phyloP scores from a whole-genome alignment of 2,113 vertebrate species.

The Peromyscus californicus region DNA sequence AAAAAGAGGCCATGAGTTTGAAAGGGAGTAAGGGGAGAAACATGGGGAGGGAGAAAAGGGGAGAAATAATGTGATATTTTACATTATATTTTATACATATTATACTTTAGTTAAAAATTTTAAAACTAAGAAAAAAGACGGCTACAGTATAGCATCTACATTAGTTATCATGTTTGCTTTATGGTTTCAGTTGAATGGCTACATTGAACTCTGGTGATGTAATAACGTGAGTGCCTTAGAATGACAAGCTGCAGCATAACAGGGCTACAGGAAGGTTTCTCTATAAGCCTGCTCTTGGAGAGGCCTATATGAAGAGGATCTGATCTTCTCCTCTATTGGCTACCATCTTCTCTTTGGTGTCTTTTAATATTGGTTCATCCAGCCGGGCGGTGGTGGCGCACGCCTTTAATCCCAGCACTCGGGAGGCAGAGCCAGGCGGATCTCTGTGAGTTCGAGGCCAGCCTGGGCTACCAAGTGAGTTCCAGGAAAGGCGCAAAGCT shows the following conservation, averaged over 20 bases:
- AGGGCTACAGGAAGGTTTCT: not conserved
- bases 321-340: not conserved
- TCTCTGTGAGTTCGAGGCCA: too few species aligned
- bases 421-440: too few species aligned
- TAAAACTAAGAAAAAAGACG: not conserved
- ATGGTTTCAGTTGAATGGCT: not conserved
- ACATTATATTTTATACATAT: too few species aligned
- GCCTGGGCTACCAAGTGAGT: too few species aligned
- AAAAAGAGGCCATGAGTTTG: not conserved
- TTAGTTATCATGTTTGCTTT: constrained; percentile 44
- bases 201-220: not conserved
- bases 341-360: not conserved
- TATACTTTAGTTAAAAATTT: not conserved
- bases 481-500: too few species aligned
- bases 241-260: not conserved
- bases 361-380: not conserved
- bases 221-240: not conserved
- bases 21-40: not conserved
- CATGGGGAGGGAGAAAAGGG: not conserved
- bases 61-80: not conserved
- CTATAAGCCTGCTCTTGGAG: not conserved
- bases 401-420: too few species aligned
- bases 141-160: not conserved
- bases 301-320: not conserved
- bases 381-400: too few species aligned